Conservation (phyloP, 2,888 invertebrate genomes). For the Hirtodrosophila trivittata region DNA sequence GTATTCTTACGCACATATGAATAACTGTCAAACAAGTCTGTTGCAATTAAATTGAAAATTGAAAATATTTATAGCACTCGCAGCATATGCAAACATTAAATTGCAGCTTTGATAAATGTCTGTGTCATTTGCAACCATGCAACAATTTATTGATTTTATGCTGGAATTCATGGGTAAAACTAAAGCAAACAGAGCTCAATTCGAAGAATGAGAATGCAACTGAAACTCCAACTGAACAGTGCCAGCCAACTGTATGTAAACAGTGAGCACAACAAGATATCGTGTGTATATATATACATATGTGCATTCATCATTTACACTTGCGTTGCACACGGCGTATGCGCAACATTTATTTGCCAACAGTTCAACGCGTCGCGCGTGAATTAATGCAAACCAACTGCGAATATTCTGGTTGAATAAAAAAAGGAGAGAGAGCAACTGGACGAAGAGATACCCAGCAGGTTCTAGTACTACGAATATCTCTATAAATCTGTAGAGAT, state of each 20-base stretch:
- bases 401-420: not conserved
- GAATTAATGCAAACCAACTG: slow-evolving; percentile 19
- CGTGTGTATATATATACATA: slow-evolving; percentile 26
- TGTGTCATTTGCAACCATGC: slow-evolving; percentile 38
- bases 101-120: slow-evolving; percentile 45
- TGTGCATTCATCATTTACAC: slow-evolving; percentile 21
- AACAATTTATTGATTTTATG: slow-evolving; percentile 67
- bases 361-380: slow-evolving; percentile 38
- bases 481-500: too few relatives aligned
- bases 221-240: slow-evolving; percentile 11
- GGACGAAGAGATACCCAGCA: not conserved
- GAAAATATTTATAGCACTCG: too few relatives aligned
- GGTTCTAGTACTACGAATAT: too few relatives aligned
- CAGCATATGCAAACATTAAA: too few relatives aligned
- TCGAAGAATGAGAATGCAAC: not conserved
- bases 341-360: slow-evolving; percentile 41
- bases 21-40: too few relatives aligned
- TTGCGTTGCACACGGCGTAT: not conserved
- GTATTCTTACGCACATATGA: too few relatives aligned
- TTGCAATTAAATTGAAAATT: too few relatives aligned
- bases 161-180: slow-evolving; percentile 12
- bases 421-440: too few relatives aligned
- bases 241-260: not conserved
- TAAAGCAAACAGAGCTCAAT: slow-evolving; percentile 21
- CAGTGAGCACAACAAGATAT: slow-evolving; percentile 1